These are phyloP conservation scores for Buceros bicornis DNA, from an alignment of 2,797 vertebrate species.

Conservation along the genomic window DNA sequence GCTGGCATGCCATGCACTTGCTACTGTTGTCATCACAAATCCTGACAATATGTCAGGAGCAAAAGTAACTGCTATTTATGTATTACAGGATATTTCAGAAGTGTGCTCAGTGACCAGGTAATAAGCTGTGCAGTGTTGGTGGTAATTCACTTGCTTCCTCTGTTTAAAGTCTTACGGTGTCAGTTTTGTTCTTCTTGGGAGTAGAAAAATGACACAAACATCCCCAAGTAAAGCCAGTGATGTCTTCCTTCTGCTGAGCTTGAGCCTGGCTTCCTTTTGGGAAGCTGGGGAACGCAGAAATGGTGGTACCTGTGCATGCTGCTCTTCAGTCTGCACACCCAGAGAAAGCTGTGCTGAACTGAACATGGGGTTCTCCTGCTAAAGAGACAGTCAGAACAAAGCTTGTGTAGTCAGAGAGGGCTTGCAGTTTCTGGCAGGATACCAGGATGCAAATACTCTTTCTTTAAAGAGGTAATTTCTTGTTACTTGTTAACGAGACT, in stretches of 20 bases:
- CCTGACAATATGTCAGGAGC: not conserved
- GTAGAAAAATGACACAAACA: not conserved
- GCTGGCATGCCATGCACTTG: not conserved
- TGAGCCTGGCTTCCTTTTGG: not conserved
- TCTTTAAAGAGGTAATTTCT: not conserved
- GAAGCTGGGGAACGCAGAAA: not conserved
- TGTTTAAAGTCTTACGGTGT: not conserved
- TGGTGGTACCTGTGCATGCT: not conserved
- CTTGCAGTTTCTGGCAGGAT: not conserved
- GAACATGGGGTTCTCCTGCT: not conserved
- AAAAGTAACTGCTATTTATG: not conserved
- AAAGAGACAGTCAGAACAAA: slow-evolving; percentile 8
- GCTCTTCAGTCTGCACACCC: not conserved
- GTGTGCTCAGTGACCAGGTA: not conserved
- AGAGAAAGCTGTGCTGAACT: not conserved
- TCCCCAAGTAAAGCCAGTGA: not conserved
- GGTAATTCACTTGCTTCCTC: not conserved
- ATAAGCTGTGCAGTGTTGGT: not conserved
- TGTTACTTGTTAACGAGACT: not conserved
- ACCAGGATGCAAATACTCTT: not conserved
- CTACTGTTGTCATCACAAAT: not conserved
- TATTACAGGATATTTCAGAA: not conserved
- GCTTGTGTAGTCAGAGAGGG: not conserved
- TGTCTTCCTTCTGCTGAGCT: not conserved
- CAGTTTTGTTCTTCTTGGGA: not conserved